These are phyloP conservation scores for Brachionichthys hirsutus DNA, from an alignment of 2,113 vertebrate species.

Conservation along the genomic window DNA sequence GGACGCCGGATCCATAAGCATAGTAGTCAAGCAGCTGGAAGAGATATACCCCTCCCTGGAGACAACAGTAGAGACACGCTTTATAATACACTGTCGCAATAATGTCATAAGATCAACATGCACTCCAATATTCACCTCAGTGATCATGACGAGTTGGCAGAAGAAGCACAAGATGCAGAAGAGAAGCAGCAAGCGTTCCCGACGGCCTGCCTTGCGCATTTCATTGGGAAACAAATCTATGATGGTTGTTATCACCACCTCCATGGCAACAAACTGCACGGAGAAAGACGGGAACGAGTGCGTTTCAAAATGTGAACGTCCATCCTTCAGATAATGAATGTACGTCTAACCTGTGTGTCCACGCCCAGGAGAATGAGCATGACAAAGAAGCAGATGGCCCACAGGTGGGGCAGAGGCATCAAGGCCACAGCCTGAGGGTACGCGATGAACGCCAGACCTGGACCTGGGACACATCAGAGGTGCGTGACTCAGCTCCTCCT, in stretches of 20 bases:
- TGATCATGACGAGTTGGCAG: slow-evolving; percentile 73
- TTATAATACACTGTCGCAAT: neutral
- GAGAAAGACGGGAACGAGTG: neutral
- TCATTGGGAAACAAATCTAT: slow-evolving; percentile 69
- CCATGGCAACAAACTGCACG: slow-evolving; percentile 73
- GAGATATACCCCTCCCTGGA: slow-evolving; percentile 77
- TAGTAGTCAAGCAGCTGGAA: slow-evolving; percentile 81
- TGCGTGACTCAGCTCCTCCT: neutral
- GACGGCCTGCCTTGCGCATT: slow-evolving; percentile 58
- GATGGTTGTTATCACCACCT: slow-evolving; percentile 71
- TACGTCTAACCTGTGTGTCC: slow-evolving; percentile 71
- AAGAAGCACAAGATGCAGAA: slow-evolving; percentile 73
- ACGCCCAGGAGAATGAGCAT: slow-evolving; percentile 79
- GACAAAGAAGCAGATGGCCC: slow-evolving; percentile 77
- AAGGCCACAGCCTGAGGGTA: slow-evolving; percentile 78
- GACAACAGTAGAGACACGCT: neutral
- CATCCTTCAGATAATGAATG: neutral
- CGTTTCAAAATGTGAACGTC: neutral
- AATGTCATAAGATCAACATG: neutral
- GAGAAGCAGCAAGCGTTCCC: slow-evolving; percentile 70
- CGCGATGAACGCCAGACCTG: slow-evolving; percentile 77
- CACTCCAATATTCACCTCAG: slow-evolving; percentile 62
- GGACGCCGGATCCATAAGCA: slow-evolving; percentile 75
- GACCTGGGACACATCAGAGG: slow-evolving; percentile 60
- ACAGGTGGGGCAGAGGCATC: slow-evolving; percentile 79